phyloP scores from a whole-genome alignment of 2,888 invertebrate genomes.

The Pachliopta kotzebuea region DNA sequence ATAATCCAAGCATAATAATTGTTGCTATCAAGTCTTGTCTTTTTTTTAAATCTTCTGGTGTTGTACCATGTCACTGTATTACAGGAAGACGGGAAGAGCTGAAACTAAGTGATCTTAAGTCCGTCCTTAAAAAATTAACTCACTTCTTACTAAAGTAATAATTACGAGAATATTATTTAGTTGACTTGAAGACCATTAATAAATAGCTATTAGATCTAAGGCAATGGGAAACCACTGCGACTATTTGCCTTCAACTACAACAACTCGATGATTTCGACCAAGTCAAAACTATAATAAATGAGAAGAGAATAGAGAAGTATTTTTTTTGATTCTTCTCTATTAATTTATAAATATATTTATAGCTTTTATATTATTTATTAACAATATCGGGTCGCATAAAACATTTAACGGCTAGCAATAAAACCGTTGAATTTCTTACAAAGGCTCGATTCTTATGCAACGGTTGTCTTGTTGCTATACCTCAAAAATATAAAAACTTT shows the following conservation, averaged over 20 bases:
- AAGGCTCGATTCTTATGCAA: neutral
- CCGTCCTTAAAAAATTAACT: neutral
- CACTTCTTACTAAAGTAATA: neutral
- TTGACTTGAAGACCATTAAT: no score
- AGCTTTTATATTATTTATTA: neutral
- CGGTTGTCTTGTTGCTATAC: no score
- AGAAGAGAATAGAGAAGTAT: no score
- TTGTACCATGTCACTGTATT: neutral
- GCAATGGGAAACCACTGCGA: no score
- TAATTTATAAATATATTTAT: neutral
- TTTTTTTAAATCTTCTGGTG: no score
- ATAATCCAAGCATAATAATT: no score
- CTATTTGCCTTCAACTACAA: no score
- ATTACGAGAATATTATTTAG: neutral
- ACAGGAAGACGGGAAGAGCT: neutral
- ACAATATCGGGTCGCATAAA: neutral
- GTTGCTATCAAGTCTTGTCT: no score
- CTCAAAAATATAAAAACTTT: constrained; percentile 20
- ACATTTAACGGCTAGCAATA: neutral
- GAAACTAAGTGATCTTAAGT: neutral
- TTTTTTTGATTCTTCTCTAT: no score
- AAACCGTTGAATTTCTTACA: neutral
- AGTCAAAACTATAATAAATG: no score
- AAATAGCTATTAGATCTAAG: no score
- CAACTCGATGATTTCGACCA: no score